Conservation (phyloP, 1,140 invertebrate species). For the Drosophila suzukii region DNA sequence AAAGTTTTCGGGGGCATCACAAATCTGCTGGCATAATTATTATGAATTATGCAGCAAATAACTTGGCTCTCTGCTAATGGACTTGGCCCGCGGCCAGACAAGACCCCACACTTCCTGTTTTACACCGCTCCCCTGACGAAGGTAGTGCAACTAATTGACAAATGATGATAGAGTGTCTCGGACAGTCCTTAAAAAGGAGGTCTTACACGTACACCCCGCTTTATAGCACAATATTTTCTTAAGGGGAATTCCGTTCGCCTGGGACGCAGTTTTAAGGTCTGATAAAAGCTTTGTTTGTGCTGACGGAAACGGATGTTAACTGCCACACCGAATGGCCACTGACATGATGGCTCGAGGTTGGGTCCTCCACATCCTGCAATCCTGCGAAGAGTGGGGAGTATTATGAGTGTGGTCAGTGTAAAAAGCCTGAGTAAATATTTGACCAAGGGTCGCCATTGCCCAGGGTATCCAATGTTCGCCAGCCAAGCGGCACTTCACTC, state of each 20-base stretch:
- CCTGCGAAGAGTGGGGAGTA: background rate
- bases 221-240: constrained; percentile 49
- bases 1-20: constrained; percentile 34
- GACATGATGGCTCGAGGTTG: constrained; percentile 60
- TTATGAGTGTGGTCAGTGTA: constrained; percentile 7
- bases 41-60: constrained; percentile 76
- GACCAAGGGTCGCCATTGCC: background rate
- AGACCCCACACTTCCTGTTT: constrained; percentile 21
- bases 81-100: constrained; percentile 21
- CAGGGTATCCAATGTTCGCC: constrained; percentile 35
- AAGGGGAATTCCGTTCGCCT: constrained; percentile 6
- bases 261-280: constrained; percentile 65
- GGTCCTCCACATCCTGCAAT: constrained; percentile 1
- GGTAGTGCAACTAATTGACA: constrained; percentile 78
- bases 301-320: constrained; percentile 79
- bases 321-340: constrained; percentile 71
- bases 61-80: constrained; percentile 52
- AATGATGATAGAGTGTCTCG: constrained; percentile 80
- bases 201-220: constrained; percentile 25
- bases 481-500: background rate
- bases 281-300: constrained; percentile 76
- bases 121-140: constrained; percentile 11
- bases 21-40: constrained; percentile 77
- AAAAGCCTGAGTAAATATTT: constrained; percentile 36
- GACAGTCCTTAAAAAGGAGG: constrained; percentile 31